Percentiles rank a stretch among this genome's conserved stretches.
Evolutionary conservation across 1,140 invertebrate species (phyloP).

Genomic region (Eriosoma lanigerum): DNA sequence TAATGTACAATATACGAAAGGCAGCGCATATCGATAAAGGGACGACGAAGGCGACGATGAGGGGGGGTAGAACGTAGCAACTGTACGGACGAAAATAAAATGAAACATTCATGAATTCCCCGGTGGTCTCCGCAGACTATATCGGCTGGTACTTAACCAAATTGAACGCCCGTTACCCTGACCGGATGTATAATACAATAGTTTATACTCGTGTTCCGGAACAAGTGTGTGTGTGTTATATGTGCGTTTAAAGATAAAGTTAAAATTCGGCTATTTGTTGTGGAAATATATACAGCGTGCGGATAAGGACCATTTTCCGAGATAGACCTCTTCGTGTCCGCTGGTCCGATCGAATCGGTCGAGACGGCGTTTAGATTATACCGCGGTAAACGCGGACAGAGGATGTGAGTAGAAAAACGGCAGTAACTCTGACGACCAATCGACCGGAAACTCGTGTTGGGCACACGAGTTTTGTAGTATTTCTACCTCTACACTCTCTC

Average conservation of each 20-base stretch:
- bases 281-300: background rate
- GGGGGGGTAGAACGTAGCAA: too few relatives aligned
- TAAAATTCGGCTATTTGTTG: background rate
- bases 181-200: background rate
- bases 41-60: too few relatives aligned
- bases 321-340: background rate
- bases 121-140: background rate
- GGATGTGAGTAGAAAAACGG: background rate
- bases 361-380: background rate
- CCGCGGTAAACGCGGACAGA: too few relatives aligned
- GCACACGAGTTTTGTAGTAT: background rate
- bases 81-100: background rate
- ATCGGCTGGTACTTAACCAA: conserved; percentile 18
- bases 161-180: conserved; percentile 5
- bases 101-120: conserved; percentile 37
- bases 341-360: background rate
- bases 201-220: background rate
- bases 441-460: conserved; percentile 30
- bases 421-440: conserved; percentile 31
- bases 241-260: conserved; percentile 17
- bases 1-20: background rate
- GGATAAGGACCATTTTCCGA: background rate
- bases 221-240: too few relatives aligned
- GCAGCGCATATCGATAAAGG: too few relatives aligned
- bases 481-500: background rate